These are phyloP conservation scores for Tuberolachnus salignus DNA, from an alignment of 2,888 invertebrate species.

Conservation along the genomic window DNA sequence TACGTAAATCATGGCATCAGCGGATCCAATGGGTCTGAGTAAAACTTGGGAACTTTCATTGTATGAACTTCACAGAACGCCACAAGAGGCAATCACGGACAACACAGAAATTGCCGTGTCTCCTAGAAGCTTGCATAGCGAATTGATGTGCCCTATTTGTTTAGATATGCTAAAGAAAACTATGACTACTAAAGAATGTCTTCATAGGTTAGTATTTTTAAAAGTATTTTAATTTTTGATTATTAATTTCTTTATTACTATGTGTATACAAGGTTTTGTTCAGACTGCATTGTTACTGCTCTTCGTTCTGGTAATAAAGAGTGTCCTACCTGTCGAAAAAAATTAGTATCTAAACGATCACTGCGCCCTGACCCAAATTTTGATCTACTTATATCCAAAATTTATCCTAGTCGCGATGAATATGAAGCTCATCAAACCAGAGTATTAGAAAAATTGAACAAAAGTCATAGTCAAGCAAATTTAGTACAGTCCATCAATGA, in stretches of 20 bases:
- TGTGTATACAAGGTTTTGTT: slow-evolving; percentile 73
- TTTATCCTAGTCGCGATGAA: slow-evolving; percentile 94
- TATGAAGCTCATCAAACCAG: slow-evolving; percentile 95
- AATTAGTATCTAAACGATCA: slow-evolving; percentile 95
- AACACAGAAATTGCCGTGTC: slow-evolving; percentile 94
- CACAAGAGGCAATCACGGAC: slow-evolving; percentile 95
- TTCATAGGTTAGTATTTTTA: slow-evolving; percentile 72
- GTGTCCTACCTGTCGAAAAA: slow-evolving; percentile 98
- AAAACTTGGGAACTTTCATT: slow-evolving; percentile 97
- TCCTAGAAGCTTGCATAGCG: slow-evolving; percentile 90
- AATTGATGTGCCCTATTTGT: slow-evolving; percentile 98
- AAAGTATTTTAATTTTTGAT: background rate
- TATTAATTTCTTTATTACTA: background rate
- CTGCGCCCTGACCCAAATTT: slow-evolving; percentile 97
- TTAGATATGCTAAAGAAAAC: slow-evolving; percentile 98
- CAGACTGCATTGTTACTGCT: slow-evolving; percentile 98
- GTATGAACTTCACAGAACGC: slow-evolving; percentile 92
- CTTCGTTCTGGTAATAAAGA: slow-evolving; percentile 97
- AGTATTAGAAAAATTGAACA: slow-evolving; percentile 89
- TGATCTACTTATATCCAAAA: slow-evolving; percentile 94
- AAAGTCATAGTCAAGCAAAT: slow-evolving; percentile 90
- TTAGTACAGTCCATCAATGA: slow-evolving; percentile 93
- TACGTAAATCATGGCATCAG: slow-evolving; percentile 73
- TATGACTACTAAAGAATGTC: slow-evolving; percentile 99
- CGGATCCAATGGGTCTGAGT: slow-evolving; percentile 79